Evolutionary conservation across 2,888 invertebrate genomes (phyloP), one percentile per base, ranked within the genome.

Genomic region (Apantesis nais): DNA sequence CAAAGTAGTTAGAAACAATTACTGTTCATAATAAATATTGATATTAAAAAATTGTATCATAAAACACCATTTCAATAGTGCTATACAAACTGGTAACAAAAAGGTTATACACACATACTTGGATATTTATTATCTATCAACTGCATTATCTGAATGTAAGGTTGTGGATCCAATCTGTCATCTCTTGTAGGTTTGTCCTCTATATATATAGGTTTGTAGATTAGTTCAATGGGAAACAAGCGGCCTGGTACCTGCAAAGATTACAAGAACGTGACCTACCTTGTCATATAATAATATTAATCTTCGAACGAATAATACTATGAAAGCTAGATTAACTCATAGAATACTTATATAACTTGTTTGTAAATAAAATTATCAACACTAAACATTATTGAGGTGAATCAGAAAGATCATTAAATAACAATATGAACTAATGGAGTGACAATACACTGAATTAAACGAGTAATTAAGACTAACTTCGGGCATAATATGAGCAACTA

Each of bases 141-240:
- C 90, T 98, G 98, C 94, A 99, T 95, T 73, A 99, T 97, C 86
- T 98, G 97, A 2, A 99, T 95, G 85, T 98, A 99, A 0, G 99
- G 99, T 65, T 97, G 97, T 0, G 99, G 98, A 93, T 99, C 98
- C n/a, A 99, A 96, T 74, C 97, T 96, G 67, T 97, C 97, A 44
- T 96, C 95, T 85, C 97, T 96, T 1, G 96, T 89, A 1, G 96
- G 96, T 72, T 93, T 94, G 1, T 92, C 94, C 68, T 95, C 95
- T 58, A 94, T 89, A 12, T 93, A 88, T 73, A 92, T 96, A 0
- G 99, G 99, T 84, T 97, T 96, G 87, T 99, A 99, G 75, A 97
- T 95, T 58, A 99, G 95, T 87, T 99, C 97, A 78, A 99, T 99
- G 0, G 99, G 98, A 93, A 97, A 99, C 52, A 99, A 94, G 67